These are phyloP conservation scores for Serranus cabrilla DNA, from an alignment of 2,797 vertebrate species.

Conservation along the genomic window DNA sequence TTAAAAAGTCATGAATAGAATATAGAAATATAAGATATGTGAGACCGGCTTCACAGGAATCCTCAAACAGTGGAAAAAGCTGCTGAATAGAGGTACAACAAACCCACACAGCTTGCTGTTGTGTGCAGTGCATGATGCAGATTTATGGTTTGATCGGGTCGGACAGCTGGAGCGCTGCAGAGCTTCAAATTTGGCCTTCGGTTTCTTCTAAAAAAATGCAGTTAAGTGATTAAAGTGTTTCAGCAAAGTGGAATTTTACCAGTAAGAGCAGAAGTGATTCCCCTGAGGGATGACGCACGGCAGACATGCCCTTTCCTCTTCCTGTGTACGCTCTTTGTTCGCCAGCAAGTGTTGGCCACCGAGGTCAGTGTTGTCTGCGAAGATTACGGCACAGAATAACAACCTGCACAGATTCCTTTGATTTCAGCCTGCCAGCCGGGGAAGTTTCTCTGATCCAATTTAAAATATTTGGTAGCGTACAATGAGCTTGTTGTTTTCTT, in stretches of 20 bases:
- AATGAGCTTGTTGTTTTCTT: neutral
- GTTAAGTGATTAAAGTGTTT: conserved; percentile 53
- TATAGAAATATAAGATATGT: conserved; percentile 1
- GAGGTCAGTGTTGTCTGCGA: conserved; percentile 34
- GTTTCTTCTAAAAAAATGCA: conserved; percentile 28
- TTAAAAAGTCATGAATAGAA: neutral
- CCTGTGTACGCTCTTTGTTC: conserved; percentile 30
- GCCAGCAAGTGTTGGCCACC: conserved; percentile 32
- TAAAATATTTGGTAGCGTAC: neutral
- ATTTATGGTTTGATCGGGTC: conserved; percentile 21
- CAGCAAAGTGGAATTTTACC: conserved; percentile 41
- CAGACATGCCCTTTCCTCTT: conserved; percentile 56
- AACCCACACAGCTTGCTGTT: conserved; percentile 3
- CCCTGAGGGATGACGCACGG: conserved; percentile 44
- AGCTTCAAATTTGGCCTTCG: conserved; percentile 40
- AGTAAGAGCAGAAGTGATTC: conserved; percentile 39
- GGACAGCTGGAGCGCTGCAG: conserved; percentile 47
- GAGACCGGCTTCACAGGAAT: neutral
- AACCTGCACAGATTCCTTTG: neutral
- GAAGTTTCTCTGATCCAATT: neutral
- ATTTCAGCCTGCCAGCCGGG: neutral
- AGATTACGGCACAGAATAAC: conserved; percentile 27
- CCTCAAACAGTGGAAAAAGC: neutral
- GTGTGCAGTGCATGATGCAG: conserved; percentile 11
- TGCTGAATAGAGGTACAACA: conserved; percentile 8